Conservation (phyloP, 2,113 vertebrate genomes). For the Odocoileus hemionus region DNA sequence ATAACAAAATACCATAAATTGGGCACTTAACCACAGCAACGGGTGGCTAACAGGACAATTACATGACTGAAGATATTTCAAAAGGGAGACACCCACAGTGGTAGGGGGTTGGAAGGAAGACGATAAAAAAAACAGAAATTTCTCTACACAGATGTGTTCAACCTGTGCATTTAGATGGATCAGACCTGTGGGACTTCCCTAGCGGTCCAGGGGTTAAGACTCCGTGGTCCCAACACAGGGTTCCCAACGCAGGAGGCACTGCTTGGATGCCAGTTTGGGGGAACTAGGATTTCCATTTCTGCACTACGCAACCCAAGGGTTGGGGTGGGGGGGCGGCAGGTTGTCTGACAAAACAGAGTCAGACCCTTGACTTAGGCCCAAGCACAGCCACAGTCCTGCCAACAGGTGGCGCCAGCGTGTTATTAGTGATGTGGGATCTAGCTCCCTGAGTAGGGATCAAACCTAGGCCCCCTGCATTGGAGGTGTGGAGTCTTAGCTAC, state of each 20-base stretch:
- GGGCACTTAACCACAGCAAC: neutral
- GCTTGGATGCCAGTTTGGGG: neutral
- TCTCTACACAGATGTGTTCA: neutral
- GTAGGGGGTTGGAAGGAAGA: neutral
- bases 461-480: neutral
- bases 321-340: rapidly evolving
- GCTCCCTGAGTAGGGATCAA: neutral
- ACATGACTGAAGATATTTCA: neutral
- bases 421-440: neutral
- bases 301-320: neutral
- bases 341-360: neutral
- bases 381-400: neutral
- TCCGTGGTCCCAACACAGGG: neutral
- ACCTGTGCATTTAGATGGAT: neutral
- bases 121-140: neutral
- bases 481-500: neutral
- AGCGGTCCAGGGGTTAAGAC: neutral
- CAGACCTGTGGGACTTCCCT: neutral
- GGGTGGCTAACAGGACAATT: neutral
- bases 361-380: neutral
- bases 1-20: neutral
- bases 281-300: neutral
- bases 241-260: neutral
- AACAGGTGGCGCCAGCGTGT: neutral
- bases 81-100: neutral